Conservation (phyloP, 1,140 invertebrate species). For the Oryctes rhinoceros region DNA sequence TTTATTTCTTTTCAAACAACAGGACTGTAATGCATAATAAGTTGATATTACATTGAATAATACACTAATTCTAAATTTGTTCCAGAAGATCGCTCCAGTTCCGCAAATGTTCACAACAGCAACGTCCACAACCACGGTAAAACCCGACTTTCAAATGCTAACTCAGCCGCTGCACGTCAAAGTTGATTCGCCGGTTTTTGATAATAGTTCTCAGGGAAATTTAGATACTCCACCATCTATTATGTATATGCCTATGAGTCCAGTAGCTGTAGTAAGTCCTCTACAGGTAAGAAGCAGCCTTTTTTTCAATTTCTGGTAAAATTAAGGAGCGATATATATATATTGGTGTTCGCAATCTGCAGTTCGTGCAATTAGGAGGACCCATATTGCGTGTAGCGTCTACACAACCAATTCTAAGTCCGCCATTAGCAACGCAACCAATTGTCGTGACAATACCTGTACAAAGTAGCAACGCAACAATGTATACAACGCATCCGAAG, state of each 20-base stretch:
- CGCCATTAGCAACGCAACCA: conserved; percentile 45
- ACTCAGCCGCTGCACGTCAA: conserved; percentile 31
- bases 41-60: not conserved
- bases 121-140: not conserved
- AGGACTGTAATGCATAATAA: not conserved
- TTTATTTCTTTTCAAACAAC: no score
- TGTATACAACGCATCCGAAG: conserved; percentile 46
- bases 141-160: conserved; percentile 28
- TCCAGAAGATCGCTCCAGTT: conserved; percentile 15
- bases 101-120: not conserved
- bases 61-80: not conserved
- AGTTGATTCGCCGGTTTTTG: not conserved
- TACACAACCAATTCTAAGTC: conserved; percentile 41
- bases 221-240: conserved; percentile 23
- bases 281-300: conserved; percentile 40
- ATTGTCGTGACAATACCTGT: conserved; percentile 46
- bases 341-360: not conserved
- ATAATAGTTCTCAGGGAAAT: conserved; percentile 38
- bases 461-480: conserved; percentile 29
- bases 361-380: conserved; percentile 35
- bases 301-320: not conserved
- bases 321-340: not conserved
- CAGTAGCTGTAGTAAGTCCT: conserved; percentile 44
- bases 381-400: conserved; percentile 28
- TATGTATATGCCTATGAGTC: conserved; percentile 46